phyloP scores from a whole-genome alignment of 2,888 invertebrate genomes.

The Mythimna albipuncta region DNA sequence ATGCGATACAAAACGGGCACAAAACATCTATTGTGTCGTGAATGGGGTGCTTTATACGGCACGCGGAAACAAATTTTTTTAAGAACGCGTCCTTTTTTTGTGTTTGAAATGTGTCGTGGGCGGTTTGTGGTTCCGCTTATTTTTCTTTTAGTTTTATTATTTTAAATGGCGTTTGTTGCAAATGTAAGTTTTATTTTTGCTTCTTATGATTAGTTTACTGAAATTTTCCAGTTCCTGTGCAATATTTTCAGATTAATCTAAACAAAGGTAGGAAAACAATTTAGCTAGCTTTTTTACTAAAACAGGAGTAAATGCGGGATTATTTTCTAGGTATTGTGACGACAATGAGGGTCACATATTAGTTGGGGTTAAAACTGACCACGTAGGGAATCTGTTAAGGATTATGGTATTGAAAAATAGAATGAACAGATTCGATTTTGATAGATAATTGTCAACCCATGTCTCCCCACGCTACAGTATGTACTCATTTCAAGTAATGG shows the following conservation, averaged over 20 bases:
- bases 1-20: slow-evolving; percentile 76
- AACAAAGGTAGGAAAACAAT: not conserved
- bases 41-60: slow-evolving; percentile 88
- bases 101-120: slow-evolving; percentile 69
- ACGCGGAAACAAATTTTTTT: slow-evolving; percentile 86
- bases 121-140: slow-evolving; percentile 57
- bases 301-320: not conserved
- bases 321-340: too few species aligned
- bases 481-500: not conserved
- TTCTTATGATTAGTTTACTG: not conserved
- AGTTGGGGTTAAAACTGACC: too few species aligned
- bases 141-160: slow-evolving; percentile 24
- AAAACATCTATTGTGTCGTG: slow-evolving; percentile 86
- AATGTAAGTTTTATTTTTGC: not conserved
- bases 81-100: slow-evolving; percentile 83
- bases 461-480: too few species aligned
- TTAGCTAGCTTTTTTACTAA: not conserved
- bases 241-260: not conserved
- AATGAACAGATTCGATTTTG: too few species aligned
- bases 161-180: slow-evolving; percentile 5
- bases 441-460: too few species aligned
- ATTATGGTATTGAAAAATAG: too few species aligned
- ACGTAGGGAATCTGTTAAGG: too few species aligned
- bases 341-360: too few species aligned
- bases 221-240: too few species aligned